Base-by-base conservation (phyloP, 2,888 invertebrate species). In the Gymnoscelis rufifasciata region DNA sequence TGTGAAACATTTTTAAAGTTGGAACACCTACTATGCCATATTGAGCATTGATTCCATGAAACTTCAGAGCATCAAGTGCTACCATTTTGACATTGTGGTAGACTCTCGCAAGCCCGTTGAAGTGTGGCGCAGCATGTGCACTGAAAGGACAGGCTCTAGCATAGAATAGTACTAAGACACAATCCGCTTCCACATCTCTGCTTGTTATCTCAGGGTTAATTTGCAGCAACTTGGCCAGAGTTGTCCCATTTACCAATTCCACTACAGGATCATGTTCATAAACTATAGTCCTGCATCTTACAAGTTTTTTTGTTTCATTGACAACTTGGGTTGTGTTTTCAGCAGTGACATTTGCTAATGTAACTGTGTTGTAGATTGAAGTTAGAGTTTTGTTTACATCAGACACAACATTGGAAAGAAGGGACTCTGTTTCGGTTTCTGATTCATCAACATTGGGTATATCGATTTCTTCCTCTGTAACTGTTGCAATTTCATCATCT, bases 11-110 rank as follows among this genome's bases (percentile, higher is more conserved):
- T 83, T 97, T 91, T 24, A 97, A 72, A 2, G 96, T 95, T 5
- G 97, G 97, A 28, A 97, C 93, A 11, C 96, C 97, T 6, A 96
- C 93, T 47, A 97, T 94, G 7, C 97, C 97, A 78, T 95, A 96
- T 62, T 96, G 95, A 0, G 96, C 95, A 80, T 96, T 97, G 38
- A 96, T 94, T 51, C 94, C 92, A 68, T 93, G 93, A 64, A 94
- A 92, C 69, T 92, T 92, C 60, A 94, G 90, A 1, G 97, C 96
- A 88, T 99, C 97, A 11, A 98, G 92, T 1, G 95, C 98, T 7
- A 96, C 93, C 75, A 97, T 91, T 80, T 94, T 94, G 0, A 99
- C 89, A 60, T 93, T 92, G 1, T 97, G 96, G 79, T 95, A 98
- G 2, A 94, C 92, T 65, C 95, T 89, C 1, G 97, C 94, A 15